Conservation (phyloP, 92 coral and sea anemone genomes). For the Virgularia gustaviana region DNA sequence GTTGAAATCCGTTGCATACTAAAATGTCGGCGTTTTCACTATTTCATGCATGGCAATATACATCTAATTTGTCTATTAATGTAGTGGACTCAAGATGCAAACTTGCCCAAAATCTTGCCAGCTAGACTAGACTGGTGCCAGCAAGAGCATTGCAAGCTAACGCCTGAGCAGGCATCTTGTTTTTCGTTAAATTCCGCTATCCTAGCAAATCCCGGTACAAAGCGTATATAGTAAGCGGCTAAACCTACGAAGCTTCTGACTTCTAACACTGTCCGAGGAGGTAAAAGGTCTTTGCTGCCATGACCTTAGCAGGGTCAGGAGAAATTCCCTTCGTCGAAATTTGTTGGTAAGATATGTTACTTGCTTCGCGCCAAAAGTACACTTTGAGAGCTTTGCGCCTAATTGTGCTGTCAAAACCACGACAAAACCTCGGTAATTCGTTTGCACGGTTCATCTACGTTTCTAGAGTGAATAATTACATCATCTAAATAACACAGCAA, state of each 20-base stretch:
- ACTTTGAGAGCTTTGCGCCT: constrained; percentile 26
- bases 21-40: too few relatives aligned
- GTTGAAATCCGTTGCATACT: too few relatives aligned
- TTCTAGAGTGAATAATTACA: constrained; percentile 19
- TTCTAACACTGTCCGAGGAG: constrained; percentile 18
- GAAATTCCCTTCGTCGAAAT: constrained; percentile 33
- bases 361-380: constrained; percentile 29
- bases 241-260: constrained; percentile 40
- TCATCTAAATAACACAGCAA: constrained; percentile 13
- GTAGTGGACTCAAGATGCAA: too few relatives aligned
- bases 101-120: too few relatives aligned
- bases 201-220: constrained; percentile 31
- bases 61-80: too few relatives aligned
- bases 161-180: too few relatives aligned
- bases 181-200: constrained; percentile 30
- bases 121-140: too few relatives aligned
- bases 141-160: too few relatives aligned
- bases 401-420: constrained; percentile 32
- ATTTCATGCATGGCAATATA: too few relatives aligned
- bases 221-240: constrained; percentile 30
- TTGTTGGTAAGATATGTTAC: constrained; percentile 11
- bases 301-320: constrained; percentile 41
- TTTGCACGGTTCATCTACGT: constrained; percentile 15
- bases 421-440: constrained; percentile 15
- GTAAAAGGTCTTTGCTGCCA: constrained; percentile 17